Base-by-base conservation (phyloP, 2,797 vertebrate species). In the Cichlasoma orientale region DNA sequence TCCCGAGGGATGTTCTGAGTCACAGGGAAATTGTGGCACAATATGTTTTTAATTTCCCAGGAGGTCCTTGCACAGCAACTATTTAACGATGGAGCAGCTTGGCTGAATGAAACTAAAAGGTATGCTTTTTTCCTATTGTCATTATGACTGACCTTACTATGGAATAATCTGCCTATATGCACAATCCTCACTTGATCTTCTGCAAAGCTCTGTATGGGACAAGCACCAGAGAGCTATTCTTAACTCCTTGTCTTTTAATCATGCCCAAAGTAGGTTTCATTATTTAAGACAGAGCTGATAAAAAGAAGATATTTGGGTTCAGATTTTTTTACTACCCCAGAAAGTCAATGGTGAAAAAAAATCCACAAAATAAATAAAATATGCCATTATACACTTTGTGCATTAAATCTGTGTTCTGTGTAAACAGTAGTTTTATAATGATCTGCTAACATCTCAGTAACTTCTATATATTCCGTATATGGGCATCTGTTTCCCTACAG, bases 31-130 rank as follows among this genome's bases (percentile, higher is more conserved):
- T 92, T 92, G 93, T 96, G 91, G 90, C 83, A 95, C 95, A 96
- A 95, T 95, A 95, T 95, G 93, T 93, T 94, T 95, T 95, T 96
- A 96, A 96, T 96, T 96, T 96, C 95, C 95, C 95, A 66, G 31
- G 93, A 92, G 95, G 82, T 91, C 87, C 77, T 88, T 75, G 89
- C 89, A 84, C 90, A 92, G 93, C 93, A 95, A 92, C 90, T 94
- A 92, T 95, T 94, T 94, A 94, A 94, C 90, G 84, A 92, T 56
- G 84, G 87, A 88, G 91, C 79, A 83, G 87, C 86, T 93, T 89
- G 81, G 88, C 90, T 87, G 91, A 93, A 93, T 90, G 89, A 86
- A 94, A 93, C 86, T 88, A 90, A 93, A 92, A 93, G 88, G 91
- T 92, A 83, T 92, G 83, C 89, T 81, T 90, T 88, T 85, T 79